These are phyloP conservation scores for Caenorhabditis parvicauda DNA, from an alignment of 2,888 invertebrate genomes.

Conservation along the genomic window DNA sequence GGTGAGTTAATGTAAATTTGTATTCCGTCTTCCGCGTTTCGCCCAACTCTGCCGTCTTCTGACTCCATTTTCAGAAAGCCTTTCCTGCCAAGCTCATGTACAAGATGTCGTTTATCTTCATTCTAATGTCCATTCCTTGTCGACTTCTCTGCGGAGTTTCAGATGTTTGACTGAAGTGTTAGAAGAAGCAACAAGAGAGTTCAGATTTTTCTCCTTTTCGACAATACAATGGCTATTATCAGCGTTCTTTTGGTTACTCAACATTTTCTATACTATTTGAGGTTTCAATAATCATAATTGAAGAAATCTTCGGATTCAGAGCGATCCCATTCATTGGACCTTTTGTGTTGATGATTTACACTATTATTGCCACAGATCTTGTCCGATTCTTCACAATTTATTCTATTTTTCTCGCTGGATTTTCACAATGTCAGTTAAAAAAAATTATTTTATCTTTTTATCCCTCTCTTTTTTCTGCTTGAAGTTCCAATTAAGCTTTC, in stretches of 20 bases:
- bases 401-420: slow-evolving; percentile 92
- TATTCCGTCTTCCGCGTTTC: slow-evolving; percentile 22
- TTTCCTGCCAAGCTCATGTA: slow-evolving; percentile 90
- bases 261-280: slow-evolving; percentile 41
- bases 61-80: slow-evolving; percentile 71
- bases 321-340: slow-evolving; percentile 77
- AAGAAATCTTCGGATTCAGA: slow-evolving; percentile 22
- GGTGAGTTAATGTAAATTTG: slow-evolving; percentile 6
- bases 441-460: too few relatives aligned
- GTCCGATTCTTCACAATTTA: slow-evolving; percentile 89
- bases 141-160: slow-evolving; percentile 64
- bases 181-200: too few relatives aligned
- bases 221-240: slow-evolving; percentile 39
- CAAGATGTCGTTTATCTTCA: slow-evolving; percentile 83
- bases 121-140: slow-evolving; percentile 81
- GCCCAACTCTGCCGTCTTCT: neutral
- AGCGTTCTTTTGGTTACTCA: slow-evolving; percentile 38
- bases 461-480: too few relatives aligned
- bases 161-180: neutral
- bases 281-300: slow-evolving; percentile 12
- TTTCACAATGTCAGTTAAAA: slow-evolving; percentile 77
- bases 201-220: slow-evolving; percentile 27
- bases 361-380: slow-evolving; percentile 74
- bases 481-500: too few relatives aligned
- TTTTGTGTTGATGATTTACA: slow-evolving; percentile 97